Conservation (phyloP, 2,797 vertebrate species). For the Acomys russatus region DNA sequence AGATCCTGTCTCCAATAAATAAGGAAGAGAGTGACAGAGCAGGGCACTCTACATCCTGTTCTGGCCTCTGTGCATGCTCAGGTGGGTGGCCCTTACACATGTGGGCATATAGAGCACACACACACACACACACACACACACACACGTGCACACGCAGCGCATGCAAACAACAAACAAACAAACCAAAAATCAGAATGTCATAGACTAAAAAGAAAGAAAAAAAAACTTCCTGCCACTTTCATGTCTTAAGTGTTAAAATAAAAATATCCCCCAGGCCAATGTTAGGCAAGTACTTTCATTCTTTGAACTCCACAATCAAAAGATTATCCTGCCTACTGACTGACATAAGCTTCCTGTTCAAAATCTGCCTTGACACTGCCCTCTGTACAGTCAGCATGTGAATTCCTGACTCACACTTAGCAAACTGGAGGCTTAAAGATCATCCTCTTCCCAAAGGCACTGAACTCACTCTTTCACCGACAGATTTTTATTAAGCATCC, state of each 20-base stretch:
- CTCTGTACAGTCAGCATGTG: background rate
- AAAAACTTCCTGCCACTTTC: conserved; percentile 25
- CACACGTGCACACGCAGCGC: background rate
- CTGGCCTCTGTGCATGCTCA: background rate
- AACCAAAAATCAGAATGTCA: background rate
- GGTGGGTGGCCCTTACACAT: background rate
- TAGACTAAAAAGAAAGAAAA: background rate
- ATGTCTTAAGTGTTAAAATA: conserved; percentile 24
- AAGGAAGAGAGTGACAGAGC: background rate
- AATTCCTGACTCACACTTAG: conserved; percentile 2
- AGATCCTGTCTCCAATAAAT: background rate
- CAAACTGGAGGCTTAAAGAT: background rate
- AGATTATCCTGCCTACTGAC: background rate
- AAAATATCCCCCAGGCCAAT: background rate
- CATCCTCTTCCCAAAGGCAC: conserved; percentile 6
- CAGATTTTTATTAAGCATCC: background rate
- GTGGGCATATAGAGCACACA: no score
- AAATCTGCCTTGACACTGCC: conserved; percentile 52
- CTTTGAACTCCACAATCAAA: conserved; percentile 37
- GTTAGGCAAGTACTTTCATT: conserved; percentile 15
- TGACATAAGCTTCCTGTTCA: background rate
- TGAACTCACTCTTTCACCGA: background rate
- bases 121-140: background rate
- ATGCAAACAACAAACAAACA: background rate
- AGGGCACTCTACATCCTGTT: background rate